These are phyloP conservation scores for Sebastes ruberrimus DNA, from an alignment of 2,797 vertebrate genomes.

Conservation along the genomic window DNA sequence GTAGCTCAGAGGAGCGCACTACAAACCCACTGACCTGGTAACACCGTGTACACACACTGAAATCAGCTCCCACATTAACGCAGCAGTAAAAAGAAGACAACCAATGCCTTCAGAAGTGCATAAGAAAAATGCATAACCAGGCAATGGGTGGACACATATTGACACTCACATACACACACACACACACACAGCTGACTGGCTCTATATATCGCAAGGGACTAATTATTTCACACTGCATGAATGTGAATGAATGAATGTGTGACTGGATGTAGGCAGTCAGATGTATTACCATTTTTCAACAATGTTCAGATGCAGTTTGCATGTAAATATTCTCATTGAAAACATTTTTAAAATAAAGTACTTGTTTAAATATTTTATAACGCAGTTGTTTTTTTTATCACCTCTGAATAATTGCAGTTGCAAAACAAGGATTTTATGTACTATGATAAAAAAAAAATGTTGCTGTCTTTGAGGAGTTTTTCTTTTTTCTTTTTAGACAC, in stretches of 20 bases:
- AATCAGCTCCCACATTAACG: slow-evolving; percentile 38
- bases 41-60: slow-evolving; percentile 25
- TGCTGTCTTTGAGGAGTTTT: neutral
- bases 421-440: neutral
- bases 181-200: neutral
- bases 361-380: neutral
- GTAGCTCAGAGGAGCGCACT: slow-evolving; percentile 12
- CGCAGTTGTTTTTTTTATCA: neutral
- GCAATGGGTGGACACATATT: neutral
- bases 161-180: neutral
- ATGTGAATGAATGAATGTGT: neutral
- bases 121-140: neutral
- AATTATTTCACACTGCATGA: neutral
- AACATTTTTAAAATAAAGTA: neutral
- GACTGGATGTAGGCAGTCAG: neutral
- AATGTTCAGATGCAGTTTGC: neutral
- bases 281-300: neutral
- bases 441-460: neutral
- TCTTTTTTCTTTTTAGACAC: neutral
- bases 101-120: neutral
- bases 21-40: slow-evolving; percentile 67
- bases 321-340: neutral
- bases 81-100: slow-evolving; percentile 24
- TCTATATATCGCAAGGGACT: neutral
- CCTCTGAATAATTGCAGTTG: neutral